These are phyloP conservation scores for Drosophila ustulata DNA, from an alignment of 2,888 invertebrate genomes.

Conservation along the genomic window DNA sequence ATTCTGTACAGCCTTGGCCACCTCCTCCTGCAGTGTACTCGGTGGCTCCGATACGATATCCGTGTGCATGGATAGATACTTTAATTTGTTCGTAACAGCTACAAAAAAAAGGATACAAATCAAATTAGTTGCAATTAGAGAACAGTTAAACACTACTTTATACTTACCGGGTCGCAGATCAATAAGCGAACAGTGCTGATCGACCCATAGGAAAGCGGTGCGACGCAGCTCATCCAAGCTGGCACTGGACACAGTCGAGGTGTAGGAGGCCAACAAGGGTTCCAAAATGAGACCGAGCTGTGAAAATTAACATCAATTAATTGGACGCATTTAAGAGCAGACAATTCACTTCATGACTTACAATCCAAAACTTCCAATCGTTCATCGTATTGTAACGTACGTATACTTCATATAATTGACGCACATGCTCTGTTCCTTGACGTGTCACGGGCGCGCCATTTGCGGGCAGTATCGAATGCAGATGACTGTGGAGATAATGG, in stretches of 20 bases:
- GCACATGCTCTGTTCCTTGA: constrained; percentile 95
- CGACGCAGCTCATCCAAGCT: constrained; percentile 96
- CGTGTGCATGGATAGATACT: constrained; percentile 95
- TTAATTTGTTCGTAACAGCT: constrained; percentile 96
- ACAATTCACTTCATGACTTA: constrained; percentile 85
- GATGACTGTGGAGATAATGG: constrained; percentile 88
- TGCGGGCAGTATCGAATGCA: constrained; percentile 97
- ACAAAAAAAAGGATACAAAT: constrained; percentile 82
- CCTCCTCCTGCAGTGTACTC: constrained; percentile 95
- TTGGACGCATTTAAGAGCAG: neutral
- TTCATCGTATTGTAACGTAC: constrained; percentile 93
- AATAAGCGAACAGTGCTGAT: constrained; percentile 97
- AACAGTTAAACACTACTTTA: neutral
- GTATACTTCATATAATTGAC: constrained; percentile 97
- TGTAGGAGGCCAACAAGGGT: constrained; percentile 95
- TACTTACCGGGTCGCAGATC: constrained; percentile 95
- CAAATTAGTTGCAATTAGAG: neutral
- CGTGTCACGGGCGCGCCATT: constrained; percentile 97
- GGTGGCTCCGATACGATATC: constrained; percentile 95
- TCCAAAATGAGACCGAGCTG: constrained; percentile 97
- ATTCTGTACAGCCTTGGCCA: constrained; percentile 89
- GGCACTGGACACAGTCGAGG: constrained; percentile 95
- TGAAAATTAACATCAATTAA: neutral
- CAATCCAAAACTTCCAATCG: constrained; percentile 99
- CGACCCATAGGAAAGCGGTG: constrained; percentile 96